These are phyloP conservation scores for Megalops cyprinoides DNA, from an alignment of 2,797 vertebrate genomes.

Conservation along the genomic window DNA sequence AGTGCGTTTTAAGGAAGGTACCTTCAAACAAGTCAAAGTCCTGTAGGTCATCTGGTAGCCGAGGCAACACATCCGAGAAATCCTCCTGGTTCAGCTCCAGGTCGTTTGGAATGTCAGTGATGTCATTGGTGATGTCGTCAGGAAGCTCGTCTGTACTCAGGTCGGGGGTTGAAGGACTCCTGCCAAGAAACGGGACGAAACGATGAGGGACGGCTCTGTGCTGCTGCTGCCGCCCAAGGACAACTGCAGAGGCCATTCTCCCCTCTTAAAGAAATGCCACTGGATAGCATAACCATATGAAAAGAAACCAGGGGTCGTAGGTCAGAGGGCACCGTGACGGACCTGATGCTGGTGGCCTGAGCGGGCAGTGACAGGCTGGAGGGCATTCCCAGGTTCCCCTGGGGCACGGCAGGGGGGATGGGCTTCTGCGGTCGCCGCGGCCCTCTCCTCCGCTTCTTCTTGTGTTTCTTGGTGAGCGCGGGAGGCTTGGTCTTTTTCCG, in stretches of 20 bases:
- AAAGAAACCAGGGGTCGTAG: neutral
- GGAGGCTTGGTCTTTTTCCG: slow-evolving; percentile 99
- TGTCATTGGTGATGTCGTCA: slow-evolving; percentile 97
- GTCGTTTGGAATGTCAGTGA: slow-evolving; percentile 99
- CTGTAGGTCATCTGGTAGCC: slow-evolving; percentile 95
- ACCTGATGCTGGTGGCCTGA: slow-evolving; percentile 88
- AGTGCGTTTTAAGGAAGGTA: slow-evolving; percentile 48
- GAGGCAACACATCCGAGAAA: slow-evolving; percentile 93
- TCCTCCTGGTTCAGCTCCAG: slow-evolving; percentile 98
- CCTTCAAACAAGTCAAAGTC: slow-evolving; percentile 99
- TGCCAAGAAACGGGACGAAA: slow-evolving; percentile 46
- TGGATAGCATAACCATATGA: too few relatives aligned
- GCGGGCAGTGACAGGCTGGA: slow-evolving; percentile 88
- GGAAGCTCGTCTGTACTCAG: slow-evolving; percentile 96
- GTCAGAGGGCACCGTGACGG: slow-evolving; percentile 43
- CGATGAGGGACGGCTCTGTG: neutral
- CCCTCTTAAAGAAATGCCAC: too few relatives aligned
- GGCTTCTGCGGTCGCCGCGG: slow-evolving; percentile 95
- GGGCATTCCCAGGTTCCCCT: slow-evolving; percentile 98
- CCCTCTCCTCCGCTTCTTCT: slow-evolving; percentile 95
- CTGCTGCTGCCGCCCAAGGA: too few relatives aligned
- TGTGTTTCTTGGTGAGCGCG: slow-evolving; percentile 99
- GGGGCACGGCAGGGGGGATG: slow-evolving; percentile 95
- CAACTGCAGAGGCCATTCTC: too few relatives aligned
- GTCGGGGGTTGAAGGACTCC: slow-evolving; percentile 95